Conservation (phyloP, 2,888 invertebrate species). For the Smittia sp. region DNA sequence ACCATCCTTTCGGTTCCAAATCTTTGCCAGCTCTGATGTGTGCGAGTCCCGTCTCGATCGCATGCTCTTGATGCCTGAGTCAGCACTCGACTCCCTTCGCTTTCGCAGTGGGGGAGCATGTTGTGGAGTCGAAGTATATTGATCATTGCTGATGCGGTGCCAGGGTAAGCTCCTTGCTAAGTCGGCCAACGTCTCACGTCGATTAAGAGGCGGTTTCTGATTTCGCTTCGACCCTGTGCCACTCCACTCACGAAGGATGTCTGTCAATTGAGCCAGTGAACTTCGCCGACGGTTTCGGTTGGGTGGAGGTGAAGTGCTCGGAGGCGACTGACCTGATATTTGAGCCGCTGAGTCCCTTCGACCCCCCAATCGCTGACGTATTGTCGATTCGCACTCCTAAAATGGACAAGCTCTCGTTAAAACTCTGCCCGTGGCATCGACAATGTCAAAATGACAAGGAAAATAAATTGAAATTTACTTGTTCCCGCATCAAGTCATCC, state of each 20-base stretch:
- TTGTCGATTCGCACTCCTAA: conserved; percentile 64
- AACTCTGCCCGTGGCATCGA: background rate
- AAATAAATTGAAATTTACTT: conserved; percentile 52
- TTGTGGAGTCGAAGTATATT: conserved; percentile 48
- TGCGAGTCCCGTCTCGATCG: conserved; percentile 73
- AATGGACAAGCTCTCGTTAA: background rate
- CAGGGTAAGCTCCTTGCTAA: conserved; percentile 81
- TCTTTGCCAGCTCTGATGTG: conserved; percentile 67
- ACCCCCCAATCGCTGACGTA: conserved; percentile 79
- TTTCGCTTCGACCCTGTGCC: conserved; percentile 60
- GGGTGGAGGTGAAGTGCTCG: conserved; percentile 65
- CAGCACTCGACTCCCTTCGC: conserved; percentile 83
- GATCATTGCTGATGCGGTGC: conserved; percentile 65
- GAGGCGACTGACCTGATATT: conserved; percentile 79
- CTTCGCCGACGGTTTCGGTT: conserved; percentile 73
- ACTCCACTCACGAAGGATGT: conserved; percentile 85
- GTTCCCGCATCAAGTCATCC: conserved; percentile 87
- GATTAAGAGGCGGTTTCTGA: conserved; percentile 67
- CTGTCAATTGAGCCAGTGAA: conserved; percentile 83
- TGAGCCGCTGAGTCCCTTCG: conserved; percentile 89
- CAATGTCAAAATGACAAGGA: background rate
- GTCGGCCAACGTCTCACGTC: conserved; percentile 84
- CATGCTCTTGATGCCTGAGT: conserved; percentile 77
- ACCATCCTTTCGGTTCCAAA: conserved; percentile 60
- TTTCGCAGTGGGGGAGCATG: conserved; percentile 61